Base-by-base conservation (phyloP, 2,797 vertebrate species). In the Oreochromis mossambicus region DNA sequence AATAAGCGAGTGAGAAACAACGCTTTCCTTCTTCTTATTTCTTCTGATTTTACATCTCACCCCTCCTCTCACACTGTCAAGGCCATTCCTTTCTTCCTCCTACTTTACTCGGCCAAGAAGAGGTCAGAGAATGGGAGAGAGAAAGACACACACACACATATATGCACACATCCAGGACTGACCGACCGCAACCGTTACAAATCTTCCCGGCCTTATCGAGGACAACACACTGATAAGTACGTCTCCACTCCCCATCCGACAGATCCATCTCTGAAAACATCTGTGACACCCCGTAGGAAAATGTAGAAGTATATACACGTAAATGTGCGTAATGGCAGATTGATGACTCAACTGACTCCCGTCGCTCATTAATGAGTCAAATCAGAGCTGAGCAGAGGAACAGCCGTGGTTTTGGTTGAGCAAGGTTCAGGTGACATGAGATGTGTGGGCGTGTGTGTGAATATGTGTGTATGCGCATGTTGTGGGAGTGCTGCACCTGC, bases 221-320 rank as follows among this genome's bases (percentile, higher is more conserved):
- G 92, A 94, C 91, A 94, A 95, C 94, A 94, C 91, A 85, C 92
- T 93, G 96, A 96, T 96, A 96, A 96, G 92, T 70, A 83, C 82
- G 95, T 95, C 95, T 96, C 95, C 94, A 93, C 94, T 94, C 94
- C 93, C 91, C 94, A 93, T 95, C 95, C 94, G 92, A 95, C 92
- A 93, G 90, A 96, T 95, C 94, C 95, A 95, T 96, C 94, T 94
- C 91, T 5, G 79, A 92, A 94, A 96, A 94, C 94, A 94, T 95
- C 93, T 92, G 90, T 92, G 90, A 92, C 90, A 83, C 83, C 48
- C 75, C 75, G 21, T 36, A 88, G 82, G 61, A 85, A 81, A 75
- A 89, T 24, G 88, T 88, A 86, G 79, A 93, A 86, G 87, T 80
- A 81, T 85, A 79, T 77, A 15, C 36, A 68, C 4, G 6, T 48